These are phyloP conservation scores for Steatornis caripensis DNA, from an alignment of 2,113 vertebrate genomes.

Conservation along the genomic window DNA sequence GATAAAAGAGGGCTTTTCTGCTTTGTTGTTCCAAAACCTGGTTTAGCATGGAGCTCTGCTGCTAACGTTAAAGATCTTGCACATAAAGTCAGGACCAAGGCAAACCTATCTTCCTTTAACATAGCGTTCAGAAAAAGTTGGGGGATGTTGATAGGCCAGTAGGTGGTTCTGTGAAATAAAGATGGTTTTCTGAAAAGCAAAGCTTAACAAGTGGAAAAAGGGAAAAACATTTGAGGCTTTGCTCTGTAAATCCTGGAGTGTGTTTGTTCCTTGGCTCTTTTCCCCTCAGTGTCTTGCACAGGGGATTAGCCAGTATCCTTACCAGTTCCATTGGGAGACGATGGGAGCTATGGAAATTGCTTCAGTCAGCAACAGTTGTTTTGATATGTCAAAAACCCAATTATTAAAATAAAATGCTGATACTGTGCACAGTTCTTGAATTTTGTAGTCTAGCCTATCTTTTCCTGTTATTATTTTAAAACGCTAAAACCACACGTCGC, in stretches of 20 bases:
- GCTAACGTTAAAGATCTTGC: background rate
- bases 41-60: background rate
- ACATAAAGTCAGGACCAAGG: background rate
- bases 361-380: background rate
- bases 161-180: background rate
- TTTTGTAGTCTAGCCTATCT: background rate
- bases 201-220: background rate
- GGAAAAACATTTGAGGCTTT: background rate
- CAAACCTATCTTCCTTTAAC: background rate
- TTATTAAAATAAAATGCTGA: background rate
- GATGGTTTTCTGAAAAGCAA: background rate
- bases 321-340: background rate
- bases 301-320: background rate
- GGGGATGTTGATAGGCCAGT: background rate
- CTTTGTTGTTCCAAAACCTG: background rate
- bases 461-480: background rate
- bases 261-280: background rate
- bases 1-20: background rate
- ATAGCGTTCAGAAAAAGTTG: background rate
- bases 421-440: background rate
- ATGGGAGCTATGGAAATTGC: background rate
- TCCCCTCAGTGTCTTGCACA: rapidly evolving
- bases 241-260: background rate
- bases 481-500: background rate
- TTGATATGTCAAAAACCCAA: background rate